Percentiles rank a stretch among this genome's conserved stretches.
phyloP scores from a whole-genome alignment of 1,140 invertebrate genomes.

The Saxidomus purpurata region DNA sequence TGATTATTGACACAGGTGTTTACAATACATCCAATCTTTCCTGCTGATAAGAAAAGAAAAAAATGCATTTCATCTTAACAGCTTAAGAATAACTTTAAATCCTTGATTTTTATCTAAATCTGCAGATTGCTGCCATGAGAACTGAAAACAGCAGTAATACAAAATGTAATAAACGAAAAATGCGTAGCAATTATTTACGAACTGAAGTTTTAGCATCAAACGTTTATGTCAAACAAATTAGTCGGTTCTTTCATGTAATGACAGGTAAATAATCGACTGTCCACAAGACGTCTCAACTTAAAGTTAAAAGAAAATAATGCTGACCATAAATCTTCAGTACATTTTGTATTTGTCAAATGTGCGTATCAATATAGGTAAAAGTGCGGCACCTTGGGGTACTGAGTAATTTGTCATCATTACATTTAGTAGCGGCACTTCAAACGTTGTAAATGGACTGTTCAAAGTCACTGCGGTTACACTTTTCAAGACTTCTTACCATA shows the following conservation, averaged over 20 bases:
- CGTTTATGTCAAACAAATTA: background rate
- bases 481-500: background rate
- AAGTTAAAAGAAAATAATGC: background rate
- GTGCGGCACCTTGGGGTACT: background rate
- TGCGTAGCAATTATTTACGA: background rate
- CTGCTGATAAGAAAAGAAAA: background rate
- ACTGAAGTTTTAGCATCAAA: background rate
- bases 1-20: slow-evolving; percentile 35
- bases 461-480: background rate
- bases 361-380: background rate
- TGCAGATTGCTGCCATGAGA: background rate
- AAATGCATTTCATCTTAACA: background rate
- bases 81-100: background rate
- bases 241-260: background rate
- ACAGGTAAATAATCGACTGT: slow-evolving; percentile 11
- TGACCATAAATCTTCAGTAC: background rate
- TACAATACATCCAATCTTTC: background rate
- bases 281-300: background rate
- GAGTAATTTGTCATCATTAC: slow-evolving; percentile 23
- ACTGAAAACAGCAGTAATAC: background rate
- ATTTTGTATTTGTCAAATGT: background rate
- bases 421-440: background rate
- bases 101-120: slow-evolving; percentile 1
- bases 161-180: too few relatives aligned
- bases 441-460: background rate